Base-by-base conservation (phyloP, 2,113 vertebrate genomes). In the Emydura subglobosa region DNA sequence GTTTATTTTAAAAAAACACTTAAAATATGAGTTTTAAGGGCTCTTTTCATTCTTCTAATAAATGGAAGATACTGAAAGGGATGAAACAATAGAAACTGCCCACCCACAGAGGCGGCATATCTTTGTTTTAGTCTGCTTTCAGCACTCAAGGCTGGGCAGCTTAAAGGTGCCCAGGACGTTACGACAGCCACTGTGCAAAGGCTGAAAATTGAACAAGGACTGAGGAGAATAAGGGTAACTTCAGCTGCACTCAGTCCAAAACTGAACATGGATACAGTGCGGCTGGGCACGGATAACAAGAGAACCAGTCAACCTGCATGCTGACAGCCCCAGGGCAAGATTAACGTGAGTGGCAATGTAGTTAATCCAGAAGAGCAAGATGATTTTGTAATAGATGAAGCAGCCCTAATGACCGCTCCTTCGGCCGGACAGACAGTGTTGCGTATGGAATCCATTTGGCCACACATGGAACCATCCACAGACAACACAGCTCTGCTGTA, bases 381-480 rank as follows among this genome's bases (percentile, higher is more conserved):
- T 72, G 80, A 79, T 61, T 93, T 94, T 79, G 86, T 89, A 90
- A 86, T 88, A 44, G 19, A 24, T 59, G 89, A 81, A 61, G 76
- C 34, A 95, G n/a, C 47, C 74, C 42, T 90, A 80, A 72, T n/a
- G 86, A 57, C 0, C 0, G 49, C 83, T 39, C 88, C 85, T 95
- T 90, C 86, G 94, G 91, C 88, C 25, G 44, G 79, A 91, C 92
- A 97, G 88, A 91, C 4, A 34, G 83, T 53, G 51, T 89, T 80
- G 74, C 95, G 95, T 93, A 94, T 79, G 96, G 90, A 95, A 95
- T 34, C 92, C 95, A 94, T 97, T 94, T 95, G 88, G 92, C 72
- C 80, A 54, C 76, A 34, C 87, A 88, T 91, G 93, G 72, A 94
- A 80, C 90, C 93, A 96, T 90, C 94, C 93, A 87, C 65, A 78